Evolutionary conservation across 1,140 invertebrate species (phyloP).

Genomic region (Penaeus chinensis): DNA sequence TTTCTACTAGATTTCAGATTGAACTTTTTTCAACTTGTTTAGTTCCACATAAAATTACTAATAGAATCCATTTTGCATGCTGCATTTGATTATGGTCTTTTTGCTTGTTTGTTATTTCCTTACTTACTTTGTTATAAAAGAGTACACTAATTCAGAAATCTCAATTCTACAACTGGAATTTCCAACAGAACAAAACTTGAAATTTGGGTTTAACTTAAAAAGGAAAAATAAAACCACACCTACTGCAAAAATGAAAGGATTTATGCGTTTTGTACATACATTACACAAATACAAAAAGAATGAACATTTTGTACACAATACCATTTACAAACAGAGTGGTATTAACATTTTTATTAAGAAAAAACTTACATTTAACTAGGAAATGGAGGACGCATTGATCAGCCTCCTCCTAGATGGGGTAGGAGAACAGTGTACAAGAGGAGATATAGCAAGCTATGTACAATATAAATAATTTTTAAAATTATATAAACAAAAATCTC

Average conservation of each 20-base stretch:
- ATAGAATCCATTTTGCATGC: too few relatives aligned
- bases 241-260: constrained; percentile 63
- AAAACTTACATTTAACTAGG: constrained; percentile 58
- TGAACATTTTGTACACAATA: constrained; percentile 63
- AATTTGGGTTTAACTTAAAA: background rate
- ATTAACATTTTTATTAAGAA: constrained; percentile 62
- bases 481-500: constrained; percentile 53
- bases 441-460: constrained; percentile 53
- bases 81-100: too few relatives aligned
- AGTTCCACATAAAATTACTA: too few relatives aligned
- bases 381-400: constrained; percentile 52
- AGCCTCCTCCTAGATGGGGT: constrained; percentile 44
- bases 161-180: background rate
- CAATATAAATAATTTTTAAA: constrained; percentile 58
- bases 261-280: constrained; percentile 63
- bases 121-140: too few relatives aligned
- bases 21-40: too few relatives aligned
- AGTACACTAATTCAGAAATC: too few relatives aligned
- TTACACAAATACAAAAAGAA: constrained; percentile 63
- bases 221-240: constrained; percentile 31
- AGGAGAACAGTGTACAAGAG: constrained; percentile 56
- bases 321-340: constrained; percentile 62
- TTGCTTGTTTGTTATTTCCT: too few relatives aligned
- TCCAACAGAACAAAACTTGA: background rate
- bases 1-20: too few relatives aligned